Conservation (phyloP, 2,797 vertebrate species). For the Diplodus sargus region DNA sequence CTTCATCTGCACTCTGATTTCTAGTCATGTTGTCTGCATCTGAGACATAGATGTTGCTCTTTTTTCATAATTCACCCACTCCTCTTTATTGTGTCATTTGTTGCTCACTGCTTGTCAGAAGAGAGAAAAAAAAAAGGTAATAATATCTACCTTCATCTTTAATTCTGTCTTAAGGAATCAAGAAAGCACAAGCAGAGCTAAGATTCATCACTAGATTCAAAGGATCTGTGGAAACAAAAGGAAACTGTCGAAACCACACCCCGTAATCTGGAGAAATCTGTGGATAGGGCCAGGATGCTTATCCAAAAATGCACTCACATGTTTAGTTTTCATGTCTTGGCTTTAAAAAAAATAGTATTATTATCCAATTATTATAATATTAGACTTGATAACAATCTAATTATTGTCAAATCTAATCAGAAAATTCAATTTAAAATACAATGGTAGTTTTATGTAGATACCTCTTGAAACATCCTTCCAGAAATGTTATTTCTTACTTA, state of each 20-base stretch:
- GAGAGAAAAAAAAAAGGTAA: slow-evolving; percentile 17
- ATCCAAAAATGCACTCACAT: slow-evolving; percentile 22
- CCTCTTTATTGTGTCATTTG: slow-evolving; percentile 53
- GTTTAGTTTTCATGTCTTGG: slow-evolving; percentile 14
- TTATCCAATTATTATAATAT: background rate
- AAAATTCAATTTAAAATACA: background rate
- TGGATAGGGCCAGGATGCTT: slow-evolving; percentile 31
- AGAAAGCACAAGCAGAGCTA: slow-evolving; percentile 54
- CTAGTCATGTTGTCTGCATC: slow-evolving; percentile 42
- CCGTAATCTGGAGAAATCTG: slow-evolving; percentile 38
- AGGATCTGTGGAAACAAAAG: slow-evolving; percentile 63
- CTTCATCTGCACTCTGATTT: slow-evolving; percentile 30
- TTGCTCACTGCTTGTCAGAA: slow-evolving; percentile 60
- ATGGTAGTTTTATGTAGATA: background rate
- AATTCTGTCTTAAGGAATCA: slow-evolving; percentile 60
- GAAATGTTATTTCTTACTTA: background rate
- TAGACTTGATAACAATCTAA: background rate
- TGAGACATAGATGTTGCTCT: slow-evolving; percentile 8
- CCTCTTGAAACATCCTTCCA: slow-evolving; percentile 2
- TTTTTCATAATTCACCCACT: slow-evolving; percentile 49
- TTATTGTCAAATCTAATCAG: background rate
- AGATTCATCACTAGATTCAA: slow-evolving; percentile 64
- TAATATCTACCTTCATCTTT: slow-evolving; percentile 56
- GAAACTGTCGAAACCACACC: slow-evolving; percentile 46
- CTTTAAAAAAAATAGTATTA: slow-evolving; percentile 19